Base-by-base conservation (phyloP, 1,140 invertebrate genomes). In the Cephus cinctus region DNA sequence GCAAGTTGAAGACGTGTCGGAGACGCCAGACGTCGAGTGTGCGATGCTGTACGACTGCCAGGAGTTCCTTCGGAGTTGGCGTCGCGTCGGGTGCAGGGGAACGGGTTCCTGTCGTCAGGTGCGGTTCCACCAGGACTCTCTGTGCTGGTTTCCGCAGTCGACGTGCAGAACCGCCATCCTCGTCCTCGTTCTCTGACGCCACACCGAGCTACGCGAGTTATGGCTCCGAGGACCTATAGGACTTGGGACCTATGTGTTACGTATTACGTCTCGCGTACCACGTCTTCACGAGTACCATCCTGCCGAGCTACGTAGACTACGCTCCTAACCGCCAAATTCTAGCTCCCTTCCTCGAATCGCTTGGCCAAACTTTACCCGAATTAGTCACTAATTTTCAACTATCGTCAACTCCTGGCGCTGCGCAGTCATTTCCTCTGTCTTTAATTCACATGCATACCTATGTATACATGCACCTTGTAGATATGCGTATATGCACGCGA, bases 341-440 rank as follows among this genome's bases (percentile, higher is more conserved):
- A 6, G 2, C n/a, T 16, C 15, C 16, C 35, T 34, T 5, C 42
- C 42, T 21, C 18, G 42, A 44, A 44, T n/a, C n/a, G 35, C n/a
- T 44, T 34, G 4, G 14, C 8, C n/a, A n/a, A n/a, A n/a, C n/a
- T n/a, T n/a, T n/a, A 18, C 16, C 42, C 27, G 35, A 44, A 44
- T 44, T 44, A 44, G 19, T 9, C 19, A 34, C 27, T 30, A 44
- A 44, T 44, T 44, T 44, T 30, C 27, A 30, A 34, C 42, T 34
- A 6, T 44, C 25, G 19, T 20, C 27, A 32, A 30, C 9, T 44
- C 25, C 30, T 19, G 25, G 21, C 27, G 14, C 22, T 19, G 6
- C 14, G 20, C 21, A 27, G 11, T 1, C 11, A 11, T 23, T 5
- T 8, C 25, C 30, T 34, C 25, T 5, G 18, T 31, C 21, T 25